These are phyloP conservation scores for Pachyramphus minor DNA, from an alignment of 2,113 vertebrate genomes.

Conservation along the genomic window DNA sequence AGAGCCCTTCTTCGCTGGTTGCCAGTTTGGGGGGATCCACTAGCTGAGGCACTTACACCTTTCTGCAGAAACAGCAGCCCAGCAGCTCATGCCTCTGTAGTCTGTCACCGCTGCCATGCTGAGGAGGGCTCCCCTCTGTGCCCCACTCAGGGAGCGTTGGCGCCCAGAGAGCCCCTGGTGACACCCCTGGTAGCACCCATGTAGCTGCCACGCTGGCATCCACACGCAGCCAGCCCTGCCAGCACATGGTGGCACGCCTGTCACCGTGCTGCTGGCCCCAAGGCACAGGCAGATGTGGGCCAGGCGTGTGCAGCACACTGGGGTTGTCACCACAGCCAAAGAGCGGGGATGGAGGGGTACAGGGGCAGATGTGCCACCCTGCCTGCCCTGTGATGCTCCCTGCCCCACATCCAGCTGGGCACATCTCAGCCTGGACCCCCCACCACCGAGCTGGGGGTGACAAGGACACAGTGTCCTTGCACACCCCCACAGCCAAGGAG, in stretches of 20 bases:
- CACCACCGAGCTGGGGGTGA: accelerated
- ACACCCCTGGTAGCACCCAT: not conserved
- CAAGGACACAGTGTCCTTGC: not conserved
- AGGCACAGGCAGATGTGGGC: not conserved
- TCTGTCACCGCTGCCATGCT: accelerated
- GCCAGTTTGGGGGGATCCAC: not conserved
- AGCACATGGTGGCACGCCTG: accelerated
- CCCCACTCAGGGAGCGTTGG: not conserved
- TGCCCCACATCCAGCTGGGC: not conserved
- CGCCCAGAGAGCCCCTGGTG: not conserved
- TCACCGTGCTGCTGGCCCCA: accelerated
- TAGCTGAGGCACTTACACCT: slow-evolving; percentile 48
- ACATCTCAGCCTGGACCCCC: not conserved
- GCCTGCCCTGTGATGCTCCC: not conserved
- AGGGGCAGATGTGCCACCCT: not conserved
- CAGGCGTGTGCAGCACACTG: accelerated
- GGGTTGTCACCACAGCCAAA: not conserved
- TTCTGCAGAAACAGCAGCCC: not conserved
- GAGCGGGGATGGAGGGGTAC: not conserved
- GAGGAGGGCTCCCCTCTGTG: not conserved
- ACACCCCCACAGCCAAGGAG: not conserved
- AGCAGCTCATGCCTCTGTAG: not conserved
- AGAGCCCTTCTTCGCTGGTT: not conserved
- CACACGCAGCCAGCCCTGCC: accelerated
- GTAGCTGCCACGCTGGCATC: not conserved